Evolutionary conservation across 2,888 invertebrate genomes (phyloP).

Genomic region (Leistus spinibarbis): DNA sequence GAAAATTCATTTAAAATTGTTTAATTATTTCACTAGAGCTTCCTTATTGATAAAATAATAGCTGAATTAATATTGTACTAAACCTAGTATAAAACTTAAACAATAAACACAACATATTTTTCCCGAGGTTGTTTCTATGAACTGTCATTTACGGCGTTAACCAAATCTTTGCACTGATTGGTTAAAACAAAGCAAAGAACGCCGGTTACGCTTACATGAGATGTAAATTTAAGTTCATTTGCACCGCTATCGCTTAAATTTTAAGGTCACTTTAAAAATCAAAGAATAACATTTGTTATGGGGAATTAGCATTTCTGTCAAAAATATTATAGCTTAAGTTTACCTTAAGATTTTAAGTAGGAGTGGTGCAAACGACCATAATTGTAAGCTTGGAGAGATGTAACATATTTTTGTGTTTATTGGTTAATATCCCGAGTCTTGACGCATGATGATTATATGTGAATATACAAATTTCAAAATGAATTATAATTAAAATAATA

Average conservation of each 20-base stretch:
- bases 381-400: not conserved
- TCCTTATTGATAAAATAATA: conserved; percentile 13
- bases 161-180: not conserved
- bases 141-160: not conserved
- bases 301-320: no score
- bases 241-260: no score
- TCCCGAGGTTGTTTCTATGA: not conserved
- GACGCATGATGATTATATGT: not conserved
- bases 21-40: conserved; percentile 23
- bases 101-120: not conserved
- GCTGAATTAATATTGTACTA: not conserved
- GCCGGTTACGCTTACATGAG: no score
- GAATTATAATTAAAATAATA: conserved; percentile 9
- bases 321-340: no score
- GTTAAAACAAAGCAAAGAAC: not conserved
- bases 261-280: no score
- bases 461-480: conserved; percentile 5
- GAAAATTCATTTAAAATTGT: not conserved
- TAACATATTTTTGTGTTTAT: not conserved
- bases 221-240: no score
- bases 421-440: not conserved
- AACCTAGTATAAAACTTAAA: not conserved
- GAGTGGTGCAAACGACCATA: not conserved
- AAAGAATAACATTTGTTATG: no score
- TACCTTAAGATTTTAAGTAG: no score